Conservation (phyloP, 1,140 invertebrate genomes). For the Idris sp. region DNA sequence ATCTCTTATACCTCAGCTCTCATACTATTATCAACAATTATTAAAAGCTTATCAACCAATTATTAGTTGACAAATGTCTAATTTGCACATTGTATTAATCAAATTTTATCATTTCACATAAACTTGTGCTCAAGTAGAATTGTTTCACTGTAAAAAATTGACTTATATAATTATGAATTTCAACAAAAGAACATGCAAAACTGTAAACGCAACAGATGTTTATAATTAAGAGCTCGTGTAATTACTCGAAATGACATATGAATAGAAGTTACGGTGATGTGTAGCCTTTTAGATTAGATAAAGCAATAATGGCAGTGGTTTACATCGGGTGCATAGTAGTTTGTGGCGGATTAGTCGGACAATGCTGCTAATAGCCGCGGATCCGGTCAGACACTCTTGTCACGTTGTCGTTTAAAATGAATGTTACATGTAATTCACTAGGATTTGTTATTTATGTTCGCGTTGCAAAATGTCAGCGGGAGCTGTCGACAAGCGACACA, state of each 20-base stretch:
- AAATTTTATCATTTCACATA: too few relatives aligned
- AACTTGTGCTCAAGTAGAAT: too few relatives aligned
- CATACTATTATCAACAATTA: conserved; percentile 11
- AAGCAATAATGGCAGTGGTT: conserved; percentile 58
- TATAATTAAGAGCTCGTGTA: conserved; percentile 43
- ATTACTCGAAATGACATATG: conserved; percentile 45
- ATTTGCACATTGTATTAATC: neutral
- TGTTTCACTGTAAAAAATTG: too few relatives aligned
- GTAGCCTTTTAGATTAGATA: conserved; percentile 62
- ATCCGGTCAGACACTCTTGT: conserved; percentile 50
- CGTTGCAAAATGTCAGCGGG: conserved; percentile 31
- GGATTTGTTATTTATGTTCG: conserved; percentile 41
- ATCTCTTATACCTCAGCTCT: conserved; percentile 9
- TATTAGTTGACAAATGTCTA: neutral
- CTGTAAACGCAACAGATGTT: conserved; percentile 42
- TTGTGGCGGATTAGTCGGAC: conserved; percentile 62
- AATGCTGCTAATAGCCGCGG: conserved; percentile 55
- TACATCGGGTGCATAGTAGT: conserved; percentile 56
- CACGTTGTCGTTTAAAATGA: conserved; percentile 57
- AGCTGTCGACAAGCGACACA: conserved; percentile 12
- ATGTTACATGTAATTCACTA: conserved; percentile 54
- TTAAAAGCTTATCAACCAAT: neutral
- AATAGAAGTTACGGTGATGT: conserved; percentile 56
- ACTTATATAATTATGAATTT: conserved; percentile 10
- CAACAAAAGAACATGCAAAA: conserved; percentile 9